Evolutionary conservation across 1,140 invertebrate genomes (phyloP), one percentile per base, ranked within the genome.

Genomic region (Leptinotarsa defecta): DNA sequence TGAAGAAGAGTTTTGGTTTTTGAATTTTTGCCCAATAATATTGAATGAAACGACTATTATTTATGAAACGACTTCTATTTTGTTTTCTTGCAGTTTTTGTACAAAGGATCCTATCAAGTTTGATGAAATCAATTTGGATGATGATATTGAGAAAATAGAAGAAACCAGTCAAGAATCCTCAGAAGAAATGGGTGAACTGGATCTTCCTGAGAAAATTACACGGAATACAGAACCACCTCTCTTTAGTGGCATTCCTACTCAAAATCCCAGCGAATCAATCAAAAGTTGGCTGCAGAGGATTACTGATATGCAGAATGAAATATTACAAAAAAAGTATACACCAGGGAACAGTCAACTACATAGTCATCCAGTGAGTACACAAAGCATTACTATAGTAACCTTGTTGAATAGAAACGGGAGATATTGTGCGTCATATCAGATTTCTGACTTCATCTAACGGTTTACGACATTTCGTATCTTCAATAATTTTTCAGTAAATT

Each of bases 281-380:
- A 91, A 92, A 75, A 90, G 89, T 74, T 93, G 92, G 92, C 84
- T 93, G 63, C 90, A 92, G 71, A 89, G 91, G 78, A 90, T 94
- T 20, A 91, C 91, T 0, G 91, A 89, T 77, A 85, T 83, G 77
- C 87, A 86, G 63, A 84, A 79, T 72, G 81, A 79, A 19, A 74
- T 79, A 57, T 0, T 73, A 19, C 34, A 77, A 76, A 74, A 78
- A 64, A 73, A 74, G 49, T 73, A 22, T 64, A 24, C 15, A 17
- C 15, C 49, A n/a, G 2, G 84, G 86, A 19, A 86, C 24, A 71
- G 24, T 62, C 70, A 62, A 34, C 15, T n/a, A 62, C n/a, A 20
- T 8, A 22, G n/a, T 17, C 13, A 49, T 49, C 1, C 49, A 17
- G 68, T 69, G 19, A 69, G 68, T 69, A 17, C 19, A 43, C 3